Base-by-base conservation (phyloP, 2,888 invertebrate genomes). In the Drosophila monieri region DNA sequence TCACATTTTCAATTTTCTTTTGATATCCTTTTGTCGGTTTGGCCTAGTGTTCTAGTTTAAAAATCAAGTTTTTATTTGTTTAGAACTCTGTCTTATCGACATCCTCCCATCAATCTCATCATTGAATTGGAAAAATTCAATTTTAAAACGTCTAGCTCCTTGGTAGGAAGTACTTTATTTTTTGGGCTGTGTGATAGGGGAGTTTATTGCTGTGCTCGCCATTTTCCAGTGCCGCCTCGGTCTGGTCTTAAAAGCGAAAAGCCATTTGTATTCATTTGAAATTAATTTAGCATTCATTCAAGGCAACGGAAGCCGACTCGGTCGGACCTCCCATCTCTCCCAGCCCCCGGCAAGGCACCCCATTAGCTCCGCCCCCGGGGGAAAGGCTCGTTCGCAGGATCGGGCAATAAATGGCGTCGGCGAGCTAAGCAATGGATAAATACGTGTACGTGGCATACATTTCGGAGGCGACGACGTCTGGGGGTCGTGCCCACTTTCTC, bases 261-360 rank as follows among this genome's bases (percentile, higher is more conserved):
- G 77, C 84, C 84, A 85, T 85, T 85, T 85, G 88, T 85, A 85
- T 85, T 85, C 84, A 85, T 85, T 85, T 84, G 84, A 85, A 85
- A 85, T 85, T 85, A 85, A 85, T 85, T 85, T 85, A 85, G 88
- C 84, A 85, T 85, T 85, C 84, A 83, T 83, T 78, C 87, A 87
- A 80, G 80, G 79, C 88, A 72, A 55, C 76, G 81, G 66, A 80
- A 77, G 78, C 64, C 62, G 52, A 47, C 55, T 25, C 57, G 39
- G 39, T 15, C 21, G 39, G 44, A 60, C 47, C 37, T 39, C 62
- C 47, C 6, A 9, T 12, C 9, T n/a, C n/a, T n/a, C 1, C 23
- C 35, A 21, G 15, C 32, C 32, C 30, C 12, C 35, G 35, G n/a
- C 35, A n/a, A n/a, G 18, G 6, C 8, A 8, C 10, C 32, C 43